Conservation (phyloP, 1,140 invertebrate genomes). For the Leptopilina boulardi region DNA sequence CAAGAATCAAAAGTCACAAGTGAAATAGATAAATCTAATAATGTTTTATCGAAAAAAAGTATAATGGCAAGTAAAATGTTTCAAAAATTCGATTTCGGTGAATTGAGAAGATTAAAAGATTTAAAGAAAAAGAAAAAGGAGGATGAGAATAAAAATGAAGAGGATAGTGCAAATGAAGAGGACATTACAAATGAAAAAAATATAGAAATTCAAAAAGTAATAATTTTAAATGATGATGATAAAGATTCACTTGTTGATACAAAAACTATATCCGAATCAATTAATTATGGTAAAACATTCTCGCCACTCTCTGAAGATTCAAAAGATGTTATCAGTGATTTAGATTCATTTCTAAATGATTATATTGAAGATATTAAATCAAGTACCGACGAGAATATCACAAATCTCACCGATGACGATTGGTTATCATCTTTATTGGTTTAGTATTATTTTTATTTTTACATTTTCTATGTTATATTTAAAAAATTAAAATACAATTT, state of each 20-base stretch:
- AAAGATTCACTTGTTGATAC: background rate
- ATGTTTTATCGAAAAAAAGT: background rate
- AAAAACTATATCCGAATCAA: background rate
- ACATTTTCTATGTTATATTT: background rate
- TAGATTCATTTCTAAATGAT: constrained; percentile 4
- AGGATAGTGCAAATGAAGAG: background rate
- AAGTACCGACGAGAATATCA: background rate
- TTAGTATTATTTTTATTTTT: too few relatives aligned
- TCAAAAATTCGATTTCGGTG: background rate
- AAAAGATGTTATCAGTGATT: constrained; percentile 19
- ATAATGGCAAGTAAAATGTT: constrained; percentile 9
- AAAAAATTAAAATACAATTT: too few relatives aligned
- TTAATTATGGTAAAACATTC: background rate
- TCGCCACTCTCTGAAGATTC: constrained; percentile 7
- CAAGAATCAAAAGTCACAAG: background rate
- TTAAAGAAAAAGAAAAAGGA: background rate
- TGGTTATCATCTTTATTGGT: background rate
- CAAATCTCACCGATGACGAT: background rate
- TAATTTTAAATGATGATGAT: background rate
- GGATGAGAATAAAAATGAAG: background rate
- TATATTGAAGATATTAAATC: background rate
- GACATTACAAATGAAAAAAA: background rate
- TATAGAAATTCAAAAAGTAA: background rate
- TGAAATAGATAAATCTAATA: background rate
- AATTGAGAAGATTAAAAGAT: constrained; percentile 12